A percentile compares a stretch with the other conserved stretches of the same genome.
Evolutionary conservation across 2,113 vertebrate species (phyloP).

Genomic region (Pyxicephalus adspersus): DNA sequence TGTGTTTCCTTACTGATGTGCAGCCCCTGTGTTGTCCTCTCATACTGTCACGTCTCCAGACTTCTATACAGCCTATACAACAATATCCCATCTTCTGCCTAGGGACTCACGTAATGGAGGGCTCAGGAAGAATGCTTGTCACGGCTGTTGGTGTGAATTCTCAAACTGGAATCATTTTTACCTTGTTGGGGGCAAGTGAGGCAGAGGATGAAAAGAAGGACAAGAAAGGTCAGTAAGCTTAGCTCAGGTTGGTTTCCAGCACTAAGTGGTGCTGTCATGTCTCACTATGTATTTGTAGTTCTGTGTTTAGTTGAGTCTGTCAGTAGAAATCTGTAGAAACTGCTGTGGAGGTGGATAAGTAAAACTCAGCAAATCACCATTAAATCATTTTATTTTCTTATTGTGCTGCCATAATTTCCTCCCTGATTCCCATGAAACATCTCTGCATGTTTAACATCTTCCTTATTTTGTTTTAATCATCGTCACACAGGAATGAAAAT

Average conservation of each 20-base stretch:
- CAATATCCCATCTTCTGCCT: background rate
- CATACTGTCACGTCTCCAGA: background rate
- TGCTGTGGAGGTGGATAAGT: background rate
- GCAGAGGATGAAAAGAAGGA: conserved; percentile 98
- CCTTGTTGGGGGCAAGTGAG: conserved; percentile 87
- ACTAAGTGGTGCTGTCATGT: too few relatives aligned
- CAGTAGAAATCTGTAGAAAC: background rate
- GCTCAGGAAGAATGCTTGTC: conserved; percentile 94
- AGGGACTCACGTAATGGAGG: conserved; percentile 99
- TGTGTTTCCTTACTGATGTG: too few relatives aligned
- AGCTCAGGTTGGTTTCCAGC: too few relatives aligned
- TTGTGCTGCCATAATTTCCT: background rate
- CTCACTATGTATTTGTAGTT: too few relatives aligned
- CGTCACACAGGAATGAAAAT: conserved; percentile 86
- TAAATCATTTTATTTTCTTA: background rate
- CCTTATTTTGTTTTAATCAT: conserved; percentile 75
- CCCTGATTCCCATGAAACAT: conserved; percentile 39
- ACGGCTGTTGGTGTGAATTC: conserved; percentile 96
- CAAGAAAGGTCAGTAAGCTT: conserved; percentile 87
- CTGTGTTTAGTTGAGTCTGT: background rate
- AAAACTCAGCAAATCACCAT: background rate
- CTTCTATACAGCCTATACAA: too few relatives aligned
- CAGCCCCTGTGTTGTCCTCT: too few relatives aligned
- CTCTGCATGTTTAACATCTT: conserved; percentile 76
- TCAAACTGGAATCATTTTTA: conserved; percentile 98